Evolutionary conservation across 1,140 invertebrate genomes (phyloP).

Genomic region (Anoplolepis gracilipes): DNA sequence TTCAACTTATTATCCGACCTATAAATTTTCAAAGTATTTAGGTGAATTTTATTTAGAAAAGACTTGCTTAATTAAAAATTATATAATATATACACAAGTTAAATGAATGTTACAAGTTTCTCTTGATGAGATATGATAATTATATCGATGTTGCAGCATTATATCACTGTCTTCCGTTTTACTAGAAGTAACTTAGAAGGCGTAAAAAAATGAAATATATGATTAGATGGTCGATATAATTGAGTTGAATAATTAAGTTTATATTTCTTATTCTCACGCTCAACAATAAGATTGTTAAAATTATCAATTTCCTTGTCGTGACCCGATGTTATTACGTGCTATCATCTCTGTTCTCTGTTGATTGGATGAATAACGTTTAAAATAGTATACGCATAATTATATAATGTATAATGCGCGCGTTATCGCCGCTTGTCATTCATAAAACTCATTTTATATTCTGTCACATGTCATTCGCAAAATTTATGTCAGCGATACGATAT

Average conservation of each 20-base stretch:
- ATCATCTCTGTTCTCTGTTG: conserved; percentile 24
- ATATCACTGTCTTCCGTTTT: not conserved
- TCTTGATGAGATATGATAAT: not conserved
- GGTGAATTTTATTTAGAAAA: not conserved
- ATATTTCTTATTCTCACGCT: not conserved
- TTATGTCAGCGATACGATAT: conserved; percentile 37
- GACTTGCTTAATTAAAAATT: not conserved
- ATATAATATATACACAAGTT: not conserved
- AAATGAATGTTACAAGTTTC: not conserved
- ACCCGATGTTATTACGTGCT: conserved; percentile 19
- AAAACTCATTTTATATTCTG: conserved; percentile 58
- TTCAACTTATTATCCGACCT: not conserved
- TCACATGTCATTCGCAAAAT: conserved; percentile 49
- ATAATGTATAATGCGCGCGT: conserved; percentile 36
- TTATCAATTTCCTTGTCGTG: conserved; percentile 17
- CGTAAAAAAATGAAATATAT: conserved; percentile 1
- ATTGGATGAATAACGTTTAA: conserved; percentile 39
- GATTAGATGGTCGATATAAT: not conserved
- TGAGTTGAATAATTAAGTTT: not conserved
- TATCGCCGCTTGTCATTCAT: conserved; percentile 55
- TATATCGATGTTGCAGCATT: not conserved
- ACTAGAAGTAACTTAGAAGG: not conserved
- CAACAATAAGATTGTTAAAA: not conserved
- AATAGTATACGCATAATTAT: conserved; percentile 35
- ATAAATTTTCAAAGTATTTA: not conserved